Evolutionary conservation across 2,113 vertebrate species (phyloP).

Genomic region (Brachirus orientalis): DNA sequence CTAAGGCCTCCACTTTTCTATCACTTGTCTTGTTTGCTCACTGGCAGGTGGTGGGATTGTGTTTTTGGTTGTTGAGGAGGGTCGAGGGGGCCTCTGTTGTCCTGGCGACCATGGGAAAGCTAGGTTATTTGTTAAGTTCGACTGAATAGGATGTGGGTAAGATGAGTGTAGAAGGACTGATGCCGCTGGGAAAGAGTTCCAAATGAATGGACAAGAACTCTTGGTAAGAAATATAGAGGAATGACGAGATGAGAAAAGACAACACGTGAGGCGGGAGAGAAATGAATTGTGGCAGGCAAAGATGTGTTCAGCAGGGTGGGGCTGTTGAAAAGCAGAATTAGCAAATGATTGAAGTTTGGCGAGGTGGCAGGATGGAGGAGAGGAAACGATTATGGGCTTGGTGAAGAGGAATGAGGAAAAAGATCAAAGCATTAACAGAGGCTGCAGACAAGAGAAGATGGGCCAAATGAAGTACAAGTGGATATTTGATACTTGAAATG

Average conservation of each 20-base stretch:
- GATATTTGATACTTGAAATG: slow-evolving; percentile 37
- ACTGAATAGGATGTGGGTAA: slow-evolving; percentile 50
- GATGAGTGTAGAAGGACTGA: slow-evolving; percentile 42
- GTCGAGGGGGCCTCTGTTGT: slow-evolving; percentile 50
- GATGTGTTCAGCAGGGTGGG: slow-evolving; percentile 10
- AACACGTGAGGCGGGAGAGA: slow-evolving; percentile 19
- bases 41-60: slow-evolving; percentile 39
- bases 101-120: slow-evolving; percentile 70
- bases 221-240: slow-evolving; percentile 34
- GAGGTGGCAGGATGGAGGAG: slow-evolving; percentile 14
- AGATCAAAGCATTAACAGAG: slow-evolving; percentile 31
- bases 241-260: slow-evolving; percentile 31
- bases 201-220: slow-evolving; percentile 33
- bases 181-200: slow-evolving; percentile 35
- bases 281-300: neutral
- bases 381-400: slow-evolving; percentile 30
- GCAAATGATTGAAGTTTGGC: neutral
- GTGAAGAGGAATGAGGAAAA: slow-evolving; percentile 26
- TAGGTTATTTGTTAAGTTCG: slow-evolving; percentile 60
- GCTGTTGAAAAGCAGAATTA: slow-evolving; percentile 9
- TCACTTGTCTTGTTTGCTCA: slow-evolving; percentile 59
- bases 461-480: slow-evolving; percentile 32
- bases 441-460: neutral
- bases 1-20: slow-evolving; percentile 33
- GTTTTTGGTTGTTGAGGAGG: slow-evolving; percentile 22